phyloP scores from a whole-genome alignment of 2,113 vertebrate genomes.

The Puma concolor region DNA sequence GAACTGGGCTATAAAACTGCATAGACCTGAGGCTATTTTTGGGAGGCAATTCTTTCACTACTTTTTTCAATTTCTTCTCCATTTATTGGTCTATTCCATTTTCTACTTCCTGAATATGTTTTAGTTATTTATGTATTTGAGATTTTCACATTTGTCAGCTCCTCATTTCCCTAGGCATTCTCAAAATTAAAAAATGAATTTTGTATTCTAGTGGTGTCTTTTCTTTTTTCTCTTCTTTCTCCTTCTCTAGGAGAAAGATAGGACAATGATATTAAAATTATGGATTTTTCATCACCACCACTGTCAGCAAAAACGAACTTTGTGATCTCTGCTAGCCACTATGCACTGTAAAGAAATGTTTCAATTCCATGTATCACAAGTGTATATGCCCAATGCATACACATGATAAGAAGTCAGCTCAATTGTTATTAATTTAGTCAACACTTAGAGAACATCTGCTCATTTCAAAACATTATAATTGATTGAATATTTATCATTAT shows the following conservation, averaged over 20 bases:
- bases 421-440: conserved; percentile 52
- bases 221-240: background rate
- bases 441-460: conserved; percentile 17
- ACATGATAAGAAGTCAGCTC: background rate
- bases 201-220: background rate
- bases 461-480: conserved; percentile 52
- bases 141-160: background rate
- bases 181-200: background rate
- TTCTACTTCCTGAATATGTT: background rate
- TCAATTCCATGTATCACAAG: background rate
- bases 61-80: background rate
- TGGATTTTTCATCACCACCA: background rate
- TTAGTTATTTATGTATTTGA: background rate
- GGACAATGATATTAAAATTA: background rate
- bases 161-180: background rate
- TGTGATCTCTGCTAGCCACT: background rate
- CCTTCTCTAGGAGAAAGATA: background rate
- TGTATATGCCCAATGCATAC: background rate
- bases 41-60: background rate
- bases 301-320: conserved; percentile 6
- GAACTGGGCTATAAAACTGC: conserved; percentile 22
- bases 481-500: conserved; percentile 15
- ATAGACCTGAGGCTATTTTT: background rate
- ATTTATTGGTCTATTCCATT: background rate
- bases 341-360: background rate